A percentile compares a stretch with the other conserved stretches of the same genome.
These are phyloP conservation scores for Gobionotothen gibberifrons DNA, from an alignment of 2,797 vertebrate species.

Conservation along the genomic window DNA sequence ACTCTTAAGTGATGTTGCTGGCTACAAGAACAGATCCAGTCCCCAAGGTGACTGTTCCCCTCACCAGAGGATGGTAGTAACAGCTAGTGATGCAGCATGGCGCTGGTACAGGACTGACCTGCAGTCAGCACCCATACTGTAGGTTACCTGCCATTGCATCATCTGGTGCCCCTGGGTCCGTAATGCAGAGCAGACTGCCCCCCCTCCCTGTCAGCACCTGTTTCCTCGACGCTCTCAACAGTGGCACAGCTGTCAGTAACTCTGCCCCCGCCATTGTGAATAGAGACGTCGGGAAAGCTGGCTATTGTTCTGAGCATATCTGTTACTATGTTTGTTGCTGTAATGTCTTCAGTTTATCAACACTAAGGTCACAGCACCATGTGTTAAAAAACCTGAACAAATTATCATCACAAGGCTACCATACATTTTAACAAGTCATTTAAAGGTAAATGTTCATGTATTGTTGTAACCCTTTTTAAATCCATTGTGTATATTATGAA, in stretches of 20 bases:
- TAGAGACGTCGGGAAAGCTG: constrained; percentile 1
- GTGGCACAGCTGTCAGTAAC: constrained; percentile 37
- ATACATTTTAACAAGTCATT: no score
- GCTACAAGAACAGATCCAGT: neutral
- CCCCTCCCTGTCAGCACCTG: constrained; percentile 44
- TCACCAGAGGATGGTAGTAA: neutral
- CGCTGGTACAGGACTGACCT: constrained; percentile 14
- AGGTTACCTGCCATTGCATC: constrained; percentile 60
- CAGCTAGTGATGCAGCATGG: constrained; percentile 9
- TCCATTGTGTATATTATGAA: neutral
- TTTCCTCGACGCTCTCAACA: constrained; percentile 51
- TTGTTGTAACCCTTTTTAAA: neutral
- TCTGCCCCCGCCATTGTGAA: constrained; percentile 21
- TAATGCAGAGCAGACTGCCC: neutral
- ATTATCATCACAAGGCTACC: neutral
- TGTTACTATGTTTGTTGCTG: neutral
- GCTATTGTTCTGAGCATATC: constrained; percentile 15
- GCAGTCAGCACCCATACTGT: constrained; percentile 10
- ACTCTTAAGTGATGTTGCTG: neutral
- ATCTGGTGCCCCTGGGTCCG: constrained; percentile 29
- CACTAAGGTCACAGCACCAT: neutral
- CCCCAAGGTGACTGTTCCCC: neutral
- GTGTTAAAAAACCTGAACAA: neutral
- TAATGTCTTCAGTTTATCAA: constrained; percentile 9
- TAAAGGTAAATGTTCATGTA: neutral